Conservation (phyloP, 2,797 vertebrate species). For the Balearica regulorum region DNA sequence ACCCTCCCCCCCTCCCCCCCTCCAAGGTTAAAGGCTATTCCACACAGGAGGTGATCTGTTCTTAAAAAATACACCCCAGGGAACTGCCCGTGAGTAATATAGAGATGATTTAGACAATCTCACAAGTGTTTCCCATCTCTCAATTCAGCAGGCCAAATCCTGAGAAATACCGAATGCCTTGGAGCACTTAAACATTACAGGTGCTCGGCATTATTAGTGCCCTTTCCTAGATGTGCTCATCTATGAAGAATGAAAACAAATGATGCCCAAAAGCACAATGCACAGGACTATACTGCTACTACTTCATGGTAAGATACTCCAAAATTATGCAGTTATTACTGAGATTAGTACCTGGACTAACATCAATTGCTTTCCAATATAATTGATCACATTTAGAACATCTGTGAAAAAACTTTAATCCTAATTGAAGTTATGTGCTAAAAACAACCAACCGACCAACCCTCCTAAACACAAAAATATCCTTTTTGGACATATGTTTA, state of each 20-base stretch:
- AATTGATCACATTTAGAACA: neutral
- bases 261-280: neutral
- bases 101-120: neutral
- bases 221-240: neutral
- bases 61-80: neutral
- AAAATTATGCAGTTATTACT: neutral
- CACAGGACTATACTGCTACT: neutral
- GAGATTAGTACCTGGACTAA: neutral
- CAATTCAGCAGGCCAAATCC: neutral
- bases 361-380: neutral
- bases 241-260: neutral
- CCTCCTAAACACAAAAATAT: neutral
- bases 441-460: neutral
- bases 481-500: neutral
- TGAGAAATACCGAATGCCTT: neutral
- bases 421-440: neutral
- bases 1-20: fast-evolving
- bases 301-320: neutral
- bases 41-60: neutral
- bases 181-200: neutral
- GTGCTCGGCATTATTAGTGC: neutral
- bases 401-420: neutral
- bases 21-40: neutral
- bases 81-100: neutral
- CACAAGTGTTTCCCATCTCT: neutral